Evolutionary conservation across 2,113 vertebrate genomes (phyloP).

Genomic region (Leucopsar rothschildi): DNA sequence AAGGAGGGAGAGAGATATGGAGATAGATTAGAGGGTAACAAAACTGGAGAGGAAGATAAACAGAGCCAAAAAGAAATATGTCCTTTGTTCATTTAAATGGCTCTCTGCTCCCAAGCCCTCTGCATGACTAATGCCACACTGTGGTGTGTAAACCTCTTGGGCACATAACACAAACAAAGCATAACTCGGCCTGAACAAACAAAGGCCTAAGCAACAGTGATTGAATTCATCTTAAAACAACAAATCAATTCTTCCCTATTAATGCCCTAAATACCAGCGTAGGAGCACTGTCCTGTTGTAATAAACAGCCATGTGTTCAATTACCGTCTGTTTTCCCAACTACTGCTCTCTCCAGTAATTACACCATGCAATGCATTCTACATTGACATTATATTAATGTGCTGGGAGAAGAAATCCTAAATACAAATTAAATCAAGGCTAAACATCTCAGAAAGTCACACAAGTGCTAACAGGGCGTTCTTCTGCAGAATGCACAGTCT

Average conservation of each 20-base stretch:
- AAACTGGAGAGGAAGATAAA: conserved; percentile 50
- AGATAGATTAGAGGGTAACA: conserved; percentile 40
- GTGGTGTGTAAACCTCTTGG: conserved; percentile 56
- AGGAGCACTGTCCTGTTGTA: conserved; percentile 63
- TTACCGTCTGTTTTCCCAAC: conserved; percentile 58
- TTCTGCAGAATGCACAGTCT: not conserved
- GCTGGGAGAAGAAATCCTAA: conserved; percentile 63
- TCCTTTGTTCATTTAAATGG: conserved; percentile 42
- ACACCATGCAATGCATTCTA: conserved; percentile 50
- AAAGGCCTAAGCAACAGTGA: conserved; percentile 60
- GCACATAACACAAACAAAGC: conserved; percentile 67
- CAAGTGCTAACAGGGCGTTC: conserved; percentile 21
- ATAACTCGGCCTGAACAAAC: conserved; percentile 67
- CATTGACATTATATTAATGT: conserved; percentile 67
- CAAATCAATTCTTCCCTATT: conserved; percentile 72
- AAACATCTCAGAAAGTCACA: conserved; percentile 38
- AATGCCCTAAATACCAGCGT: conserved; percentile 62
- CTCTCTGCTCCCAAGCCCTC: conserved; percentile 46
- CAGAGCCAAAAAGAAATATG: conserved; percentile 41
- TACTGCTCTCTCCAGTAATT: conserved; percentile 67
- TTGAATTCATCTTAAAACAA: conserved; percentile 70
- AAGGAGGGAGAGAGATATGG: not conserved
- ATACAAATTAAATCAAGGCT: conserved; percentile 65
- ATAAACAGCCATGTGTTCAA: conserved; percentile 66
- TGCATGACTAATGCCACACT: conserved; percentile 53